Evolutionary conservation across 2,888 invertebrate species (phyloP), one percentile per base, ranked within the genome.

Genomic region (Ophioninae sp.): DNA sequence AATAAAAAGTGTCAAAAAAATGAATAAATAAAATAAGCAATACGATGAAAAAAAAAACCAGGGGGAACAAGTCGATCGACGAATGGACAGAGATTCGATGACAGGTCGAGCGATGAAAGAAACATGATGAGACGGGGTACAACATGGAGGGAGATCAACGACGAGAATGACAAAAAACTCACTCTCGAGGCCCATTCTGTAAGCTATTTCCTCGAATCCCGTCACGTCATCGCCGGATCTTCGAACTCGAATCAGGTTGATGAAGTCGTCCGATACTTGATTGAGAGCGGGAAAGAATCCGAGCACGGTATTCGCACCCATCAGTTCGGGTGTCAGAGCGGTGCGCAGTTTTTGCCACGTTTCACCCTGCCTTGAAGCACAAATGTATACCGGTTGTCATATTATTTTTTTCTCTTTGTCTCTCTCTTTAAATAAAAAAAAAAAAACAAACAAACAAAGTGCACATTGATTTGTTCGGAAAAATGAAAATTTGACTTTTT

Each of bases 161-260:
- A 78, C 57, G 56, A 20, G 57, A 57, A 59, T 81, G 67, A 64
- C 50, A 65, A 20, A 30, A 79, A 80, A 94, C 94, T 94, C 92
- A 95, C 96, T 95, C 94, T 98, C 98, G 68, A 97, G 94, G 2
- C 97, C 97, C 94, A 97, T 95, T 85, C 96, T 94, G 90, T 96
- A 96, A 1, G 96, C 95, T 73, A 96, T 94, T 85, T 96, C 95
- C 86, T 97, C 96, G 90, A 97, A 96, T 91, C 61, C 95, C 94
- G 21, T 94, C 92, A 30, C 90, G 79, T 77, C 87, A 80, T 79
- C 83, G 79, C 89, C 89, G 73, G 87, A 86, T 87, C 96, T 94
- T 84, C 94, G 94, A 57, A 93, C 93, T 81, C 94, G 94, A 83
- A 97, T 93, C 23, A 97, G 93, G 37, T 94, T 94, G 70, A 96